phyloP scores from a whole-genome alignment of 1,140 invertebrate species.

The Gryon sp. region DNA sequence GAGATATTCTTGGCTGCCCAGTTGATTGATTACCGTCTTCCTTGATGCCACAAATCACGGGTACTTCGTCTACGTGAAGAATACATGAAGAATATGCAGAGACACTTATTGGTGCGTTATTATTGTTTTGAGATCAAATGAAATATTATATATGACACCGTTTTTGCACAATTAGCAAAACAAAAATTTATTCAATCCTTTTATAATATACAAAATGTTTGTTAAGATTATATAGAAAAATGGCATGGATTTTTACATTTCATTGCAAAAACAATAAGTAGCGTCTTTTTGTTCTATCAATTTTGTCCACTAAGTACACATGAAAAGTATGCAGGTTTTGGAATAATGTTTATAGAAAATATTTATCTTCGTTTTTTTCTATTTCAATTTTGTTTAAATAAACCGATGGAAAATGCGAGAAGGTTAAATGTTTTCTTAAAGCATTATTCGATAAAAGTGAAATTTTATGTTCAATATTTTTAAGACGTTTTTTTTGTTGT shows the following conservation, averaged over 20 bases:
- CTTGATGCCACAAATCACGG: constrained; percentile 62
- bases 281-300: neutral
- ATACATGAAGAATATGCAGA: constrained; percentile 41
- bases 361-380: too few species aligned
- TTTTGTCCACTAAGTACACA: too few species aligned
- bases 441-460: too few species aligned
- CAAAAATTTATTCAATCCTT: constrained; percentile 18
- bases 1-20: constrained; percentile 64
- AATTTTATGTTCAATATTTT: too few species aligned
- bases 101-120: constrained; percentile 56
- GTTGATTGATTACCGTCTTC: constrained; percentile 69
- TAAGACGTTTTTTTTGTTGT: too few species aligned
- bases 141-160: constrained; percentile 23
- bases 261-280: neutral
- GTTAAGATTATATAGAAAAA: constrained; percentile 19
- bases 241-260: constrained; percentile 35
- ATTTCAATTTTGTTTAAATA: too few species aligned
- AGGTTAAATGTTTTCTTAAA: too few species aligned
- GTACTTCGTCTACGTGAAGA: constrained; percentile 55
- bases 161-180: constrained; percentile 58
- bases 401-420: too few species aligned
- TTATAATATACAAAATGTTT: too few species aligned
- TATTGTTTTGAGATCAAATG: constrained; percentile 30
- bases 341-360: neutral
- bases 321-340: too few species aligned